Evolutionary conservation across 2,113 vertebrate species (phyloP).

Genomic region (Chaetodon trifascialis): DNA sequence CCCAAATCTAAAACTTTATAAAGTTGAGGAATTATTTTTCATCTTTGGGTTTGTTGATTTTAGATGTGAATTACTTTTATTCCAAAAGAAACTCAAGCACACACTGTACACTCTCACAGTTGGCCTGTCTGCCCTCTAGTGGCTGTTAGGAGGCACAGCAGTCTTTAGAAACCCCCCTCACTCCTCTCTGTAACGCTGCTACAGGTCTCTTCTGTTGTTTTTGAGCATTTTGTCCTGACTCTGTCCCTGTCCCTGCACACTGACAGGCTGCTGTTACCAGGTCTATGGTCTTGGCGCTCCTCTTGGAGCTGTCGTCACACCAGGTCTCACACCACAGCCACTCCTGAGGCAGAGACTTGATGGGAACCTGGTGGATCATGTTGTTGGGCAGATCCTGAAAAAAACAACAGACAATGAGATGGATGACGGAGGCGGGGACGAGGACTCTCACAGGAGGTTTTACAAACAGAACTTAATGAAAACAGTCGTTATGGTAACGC

Average conservation of each 20-base stretch:
- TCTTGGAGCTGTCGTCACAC: constrained; percentile 95
- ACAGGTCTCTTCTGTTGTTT: neutral
- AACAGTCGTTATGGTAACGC: neutral
- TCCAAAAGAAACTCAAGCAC: neutral
- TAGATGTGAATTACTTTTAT: neutral
- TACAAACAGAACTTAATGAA: neutral
- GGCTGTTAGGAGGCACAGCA: neutral
- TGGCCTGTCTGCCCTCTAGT: constrained; percentile 56
- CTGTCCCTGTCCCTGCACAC: neutral
- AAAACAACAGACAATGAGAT: neutral
- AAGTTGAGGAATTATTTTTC: neutral
- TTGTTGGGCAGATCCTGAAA: constrained; percentile 97
- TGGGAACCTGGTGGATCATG: constrained; percentile 99
- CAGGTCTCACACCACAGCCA: constrained; percentile 99
- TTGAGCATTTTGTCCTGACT: neutral
- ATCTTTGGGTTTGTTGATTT: neutral
- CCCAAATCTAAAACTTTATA: neutral
- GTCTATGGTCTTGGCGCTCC: constrained; percentile 96
- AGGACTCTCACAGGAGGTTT: neutral
- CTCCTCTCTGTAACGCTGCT: neutral
- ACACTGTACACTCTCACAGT: neutral
- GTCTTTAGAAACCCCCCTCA: neutral
- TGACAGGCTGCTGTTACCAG: constrained; percentile 83
- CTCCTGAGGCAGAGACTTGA: constrained; percentile 98
- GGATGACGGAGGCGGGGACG: neutral